phyloP scores from a whole-genome alignment of 2,888 invertebrate species.

The Eutolmus rufibarbis region DNA sequence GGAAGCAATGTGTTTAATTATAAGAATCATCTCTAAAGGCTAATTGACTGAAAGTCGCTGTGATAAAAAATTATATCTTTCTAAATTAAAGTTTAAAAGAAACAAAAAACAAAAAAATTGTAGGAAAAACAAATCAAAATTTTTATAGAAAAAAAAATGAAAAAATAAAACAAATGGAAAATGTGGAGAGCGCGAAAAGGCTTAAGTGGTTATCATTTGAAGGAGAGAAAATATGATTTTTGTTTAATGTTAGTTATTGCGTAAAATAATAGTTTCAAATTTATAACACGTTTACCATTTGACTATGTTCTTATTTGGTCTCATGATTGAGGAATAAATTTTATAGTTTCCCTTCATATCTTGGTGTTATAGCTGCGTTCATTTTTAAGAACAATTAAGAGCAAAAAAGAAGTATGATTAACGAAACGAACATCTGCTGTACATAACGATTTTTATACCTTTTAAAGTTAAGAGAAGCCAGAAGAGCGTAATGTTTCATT shows the following conservation, averaged over 20 bases:
- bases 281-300: slow-evolving; percentile 9
- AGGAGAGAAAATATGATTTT: not conserved
- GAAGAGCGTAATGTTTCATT: slow-evolving; percentile 18
- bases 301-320: not conserved
- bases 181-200: not conserved
- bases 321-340: not conserved
- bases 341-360: slow-evolving; percentile 15
- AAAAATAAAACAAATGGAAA: slow-evolving; percentile 14
- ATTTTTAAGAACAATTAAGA: not conserved
- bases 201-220: slow-evolving; percentile 18
- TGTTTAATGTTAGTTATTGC: slow-evolving; percentile 29
- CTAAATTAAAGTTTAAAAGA: slow-evolving; percentile 37
- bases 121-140: slow-evolving; percentile 26
- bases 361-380: slow-evolving; percentile 11
- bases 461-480: slow-evolving; percentile 22
- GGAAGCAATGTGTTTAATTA: not conserved
- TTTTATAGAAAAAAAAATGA: slow-evolving; percentile 18
- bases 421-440: slow-evolving; percentile 14
- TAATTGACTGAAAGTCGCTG: slow-evolving; percentile 45
- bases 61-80: slow-evolving; percentile 43
- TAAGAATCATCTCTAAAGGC: slow-evolving; percentile 37
- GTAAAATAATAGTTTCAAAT: slow-evolving; percentile 16
- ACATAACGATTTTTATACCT: slow-evolving; percentile 33
- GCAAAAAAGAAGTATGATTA: not conserved
- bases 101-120: slow-evolving; percentile 24